Evolutionary conservation across 2,797 vertebrate genomes (phyloP).

Genomic region (Poecile montanus): DNA sequence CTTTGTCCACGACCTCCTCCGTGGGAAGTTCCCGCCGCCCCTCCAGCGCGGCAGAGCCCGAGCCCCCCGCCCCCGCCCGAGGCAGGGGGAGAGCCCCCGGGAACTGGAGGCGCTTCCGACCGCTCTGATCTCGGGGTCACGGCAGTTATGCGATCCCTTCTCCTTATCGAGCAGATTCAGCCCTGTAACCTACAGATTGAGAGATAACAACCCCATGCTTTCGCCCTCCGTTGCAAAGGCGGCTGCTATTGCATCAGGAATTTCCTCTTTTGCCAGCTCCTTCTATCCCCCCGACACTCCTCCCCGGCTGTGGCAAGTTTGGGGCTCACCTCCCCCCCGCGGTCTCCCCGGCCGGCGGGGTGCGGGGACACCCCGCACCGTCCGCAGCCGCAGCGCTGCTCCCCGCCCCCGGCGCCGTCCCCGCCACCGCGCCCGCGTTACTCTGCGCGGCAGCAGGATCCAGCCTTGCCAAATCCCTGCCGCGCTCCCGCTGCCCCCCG

Average conservation of each 20-base stretch:
- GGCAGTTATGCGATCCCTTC: background rate
- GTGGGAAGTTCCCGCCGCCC: background rate
- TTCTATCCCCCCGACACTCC: background rate
- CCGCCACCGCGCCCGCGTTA: background rate
- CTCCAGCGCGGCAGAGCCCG: background rate
- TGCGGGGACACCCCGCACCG: background rate
- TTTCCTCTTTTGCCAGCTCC: background rate
- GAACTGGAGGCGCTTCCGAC: slow-evolving; percentile 19
- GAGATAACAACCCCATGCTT: background rate
- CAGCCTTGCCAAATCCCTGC: background rate
- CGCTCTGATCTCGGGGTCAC: slow-evolving; percentile 1
- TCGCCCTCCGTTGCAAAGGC: background rate
- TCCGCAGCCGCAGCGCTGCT: background rate
- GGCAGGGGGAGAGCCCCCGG: background rate
- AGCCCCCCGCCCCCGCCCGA: background rate
- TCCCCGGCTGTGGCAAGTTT: background rate
- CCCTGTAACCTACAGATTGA: background rate
- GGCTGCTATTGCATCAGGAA: background rate
- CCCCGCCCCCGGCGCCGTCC: background rate
- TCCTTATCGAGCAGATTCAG: background rate
- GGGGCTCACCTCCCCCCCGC: background rate
- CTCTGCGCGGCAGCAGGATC: background rate
- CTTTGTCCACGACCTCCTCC: background rate
- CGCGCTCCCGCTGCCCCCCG: background rate
- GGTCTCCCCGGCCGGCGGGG: background rate